phyloP scores from a whole-genome alignment of 2,888 invertebrate genomes.

The Sycophila texana region DNA sequence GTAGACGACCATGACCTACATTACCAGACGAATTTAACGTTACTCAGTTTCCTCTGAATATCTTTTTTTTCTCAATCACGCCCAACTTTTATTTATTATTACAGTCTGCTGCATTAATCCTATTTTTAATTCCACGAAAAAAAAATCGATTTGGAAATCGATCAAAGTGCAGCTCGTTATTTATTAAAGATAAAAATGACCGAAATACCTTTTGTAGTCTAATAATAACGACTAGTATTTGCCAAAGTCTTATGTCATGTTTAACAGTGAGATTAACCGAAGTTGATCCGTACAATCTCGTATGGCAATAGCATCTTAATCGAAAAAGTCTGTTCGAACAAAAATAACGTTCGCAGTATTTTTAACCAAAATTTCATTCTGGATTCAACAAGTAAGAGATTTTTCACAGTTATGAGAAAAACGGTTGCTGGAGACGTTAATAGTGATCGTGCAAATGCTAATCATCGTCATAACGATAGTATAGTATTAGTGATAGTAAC shows the following conservation, averaged over 20 bases:
- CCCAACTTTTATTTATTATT: conserved; percentile 16
- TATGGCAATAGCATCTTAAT: too few relatives aligned
- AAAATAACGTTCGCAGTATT: too few relatives aligned
- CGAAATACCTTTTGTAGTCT: conserved; percentile 53
- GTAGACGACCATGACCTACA: conserved; percentile 35
- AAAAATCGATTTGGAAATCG: conserved; percentile 34
- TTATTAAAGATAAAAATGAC: conserved; percentile 51
- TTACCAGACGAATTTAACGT: conserved; percentile 8
- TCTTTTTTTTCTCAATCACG: neutral
- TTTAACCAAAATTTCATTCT: too few relatives aligned
- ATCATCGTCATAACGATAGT: too few relatives aligned
- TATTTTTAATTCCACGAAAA: conserved; percentile 10
- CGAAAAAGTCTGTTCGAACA: too few relatives aligned
- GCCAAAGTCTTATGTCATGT: conserved; percentile 48
- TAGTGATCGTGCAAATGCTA: too few relatives aligned
- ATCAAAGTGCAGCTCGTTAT: conserved; percentile 30
- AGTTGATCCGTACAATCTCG: neutral
- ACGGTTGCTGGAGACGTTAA: too few relatives aligned
- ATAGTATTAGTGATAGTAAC: too few relatives aligned
- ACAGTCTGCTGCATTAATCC: neutral
- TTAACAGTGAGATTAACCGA: conserved; percentile 36
- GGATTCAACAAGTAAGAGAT: too few relatives aligned
- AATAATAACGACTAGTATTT: conserved; percentile 50
- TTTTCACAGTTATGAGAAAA: too few relatives aligned
- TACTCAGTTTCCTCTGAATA: too few relatives aligned